Evolutionary conservation across 2,888 invertebrate species (phyloP).

Genomic region (Ecdyonurus torrentis): DNA sequence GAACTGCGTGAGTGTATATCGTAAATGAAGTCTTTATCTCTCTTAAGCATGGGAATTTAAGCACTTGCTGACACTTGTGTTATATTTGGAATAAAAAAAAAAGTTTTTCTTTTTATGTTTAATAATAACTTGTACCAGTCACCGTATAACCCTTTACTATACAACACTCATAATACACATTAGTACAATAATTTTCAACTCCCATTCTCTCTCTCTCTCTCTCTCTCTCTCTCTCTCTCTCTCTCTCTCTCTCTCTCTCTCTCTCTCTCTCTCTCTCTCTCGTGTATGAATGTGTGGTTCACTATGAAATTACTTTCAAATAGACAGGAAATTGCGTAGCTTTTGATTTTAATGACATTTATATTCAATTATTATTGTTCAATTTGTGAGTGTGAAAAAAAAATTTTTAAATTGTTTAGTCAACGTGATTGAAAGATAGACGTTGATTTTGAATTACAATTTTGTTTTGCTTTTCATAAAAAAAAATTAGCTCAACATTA

Average conservation of each 20-base stretch:
- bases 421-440: no score
- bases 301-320: not conserved
- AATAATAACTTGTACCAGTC: not conserved
- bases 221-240: no score
- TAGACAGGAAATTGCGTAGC: not conserved
- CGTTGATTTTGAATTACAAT: no score
- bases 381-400: no score
- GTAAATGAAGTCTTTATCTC: not conserved
- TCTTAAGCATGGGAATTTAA: not conserved
- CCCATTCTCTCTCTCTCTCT: not conserved
- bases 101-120: no score
- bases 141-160: not conserved
- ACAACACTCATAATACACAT: not conserved
- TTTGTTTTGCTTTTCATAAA: no score
- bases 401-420: no score
- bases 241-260: not conserved
- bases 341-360: not conserved
- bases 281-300: not conserved
- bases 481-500: no score
- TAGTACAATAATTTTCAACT: not conserved
- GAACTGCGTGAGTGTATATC: not conserved
- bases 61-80: not conserved
- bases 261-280: not conserved
- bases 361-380: not conserved
- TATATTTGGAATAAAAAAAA: not conserved